A percentile compares a stretch with the other conserved stretches of the same genome.
These are phyloP conservation scores for Fregetta grallaria DNA, from an alignment of 2,113 vertebrate genomes.

Conservation along the genomic window DNA sequence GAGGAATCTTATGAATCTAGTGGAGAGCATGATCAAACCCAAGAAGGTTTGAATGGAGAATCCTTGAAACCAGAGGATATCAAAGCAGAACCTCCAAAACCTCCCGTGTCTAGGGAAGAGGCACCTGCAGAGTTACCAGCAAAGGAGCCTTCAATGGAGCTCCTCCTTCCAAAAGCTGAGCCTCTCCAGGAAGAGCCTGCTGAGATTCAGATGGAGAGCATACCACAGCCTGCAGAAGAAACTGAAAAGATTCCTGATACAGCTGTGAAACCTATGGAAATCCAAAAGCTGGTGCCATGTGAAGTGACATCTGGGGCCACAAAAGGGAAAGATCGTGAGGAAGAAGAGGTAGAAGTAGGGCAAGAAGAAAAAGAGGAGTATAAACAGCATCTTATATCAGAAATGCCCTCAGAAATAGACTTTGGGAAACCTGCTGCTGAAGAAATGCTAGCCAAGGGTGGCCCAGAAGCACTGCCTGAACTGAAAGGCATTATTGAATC, in stretches of 20 bases:
- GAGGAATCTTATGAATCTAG: constrained; percentile 94
- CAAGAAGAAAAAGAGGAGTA: constrained; percentile 70
- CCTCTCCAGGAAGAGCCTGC: constrained; percentile 38
- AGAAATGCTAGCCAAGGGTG: constrained; percentile 53
- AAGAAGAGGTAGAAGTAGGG: constrained; percentile 63
- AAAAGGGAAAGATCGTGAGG: constrained; percentile 25
- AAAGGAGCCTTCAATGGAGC: constrained; percentile 33
- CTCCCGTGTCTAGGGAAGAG: constrained; percentile 48
- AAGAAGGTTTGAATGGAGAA: constrained; percentile 73
- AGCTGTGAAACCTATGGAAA: constrained; percentile 38
- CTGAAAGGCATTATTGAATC: constrained; percentile 90
- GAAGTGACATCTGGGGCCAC: neutral
- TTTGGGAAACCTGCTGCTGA: constrained; percentile 30
- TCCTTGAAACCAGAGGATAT: constrained; percentile 68
- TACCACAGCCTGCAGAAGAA: constrained; percentile 58
- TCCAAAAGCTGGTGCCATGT: neutral
- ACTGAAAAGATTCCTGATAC: constrained; percentile 26
- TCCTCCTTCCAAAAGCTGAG: constrained; percentile 38
- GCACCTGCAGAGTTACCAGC: constrained; percentile 29
- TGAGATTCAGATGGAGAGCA: constrained; percentile 73
- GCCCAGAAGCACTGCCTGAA: constrained; percentile 64
- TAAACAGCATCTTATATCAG: constrained; percentile 67
- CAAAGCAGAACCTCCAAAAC: constrained; percentile 65
- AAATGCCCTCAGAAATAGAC: constrained; percentile 61
- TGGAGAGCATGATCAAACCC: constrained; percentile 75